Percentiles rank a stretch among this genome's conserved stretches.
Evolutionary conservation across 2,888 invertebrate genomes (phyloP).

Genomic region (Rhogogaster chlorosoma): DNA sequence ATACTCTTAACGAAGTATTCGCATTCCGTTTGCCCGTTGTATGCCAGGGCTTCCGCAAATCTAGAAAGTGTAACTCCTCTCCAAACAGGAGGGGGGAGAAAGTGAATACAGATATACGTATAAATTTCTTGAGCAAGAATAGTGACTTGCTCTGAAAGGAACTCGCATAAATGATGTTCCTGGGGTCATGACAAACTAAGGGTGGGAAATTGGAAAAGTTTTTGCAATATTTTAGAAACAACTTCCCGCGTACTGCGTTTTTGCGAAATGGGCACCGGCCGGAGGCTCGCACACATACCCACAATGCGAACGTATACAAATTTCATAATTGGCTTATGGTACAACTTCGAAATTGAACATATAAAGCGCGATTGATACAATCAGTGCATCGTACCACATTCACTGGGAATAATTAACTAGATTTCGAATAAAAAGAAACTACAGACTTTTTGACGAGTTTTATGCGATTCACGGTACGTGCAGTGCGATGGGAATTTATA

Average conservation of each 20-base stretch:
- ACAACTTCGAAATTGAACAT: background rate
- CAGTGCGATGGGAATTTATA: background rate
- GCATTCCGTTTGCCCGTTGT: background rate
- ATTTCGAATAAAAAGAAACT: background rate
- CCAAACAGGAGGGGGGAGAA: background rate
- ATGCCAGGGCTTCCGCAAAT: background rate
- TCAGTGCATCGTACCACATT: background rate
- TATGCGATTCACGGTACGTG: background rate
- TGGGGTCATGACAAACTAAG: background rate
- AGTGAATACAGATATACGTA: constrained; percentile 3
- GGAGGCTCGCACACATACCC: background rate
- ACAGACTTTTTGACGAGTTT: background rate
- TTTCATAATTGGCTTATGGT: background rate
- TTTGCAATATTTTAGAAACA: constrained; percentile 4
- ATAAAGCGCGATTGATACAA: background rate
- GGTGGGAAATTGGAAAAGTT: constrained; percentile 45
- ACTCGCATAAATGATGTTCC: background rate
- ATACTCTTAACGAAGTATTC: background rate
- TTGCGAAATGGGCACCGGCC: background rate
- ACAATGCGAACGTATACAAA: background rate
- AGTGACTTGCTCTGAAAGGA: constrained; percentile 6
- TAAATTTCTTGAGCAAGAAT: background rate
- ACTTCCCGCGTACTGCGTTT: background rate
- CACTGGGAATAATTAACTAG: background rate
- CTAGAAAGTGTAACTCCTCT: background rate